Conservation (phyloP, 2,113 vertebrate species). For the Rhynchomys soricoides region DNA sequence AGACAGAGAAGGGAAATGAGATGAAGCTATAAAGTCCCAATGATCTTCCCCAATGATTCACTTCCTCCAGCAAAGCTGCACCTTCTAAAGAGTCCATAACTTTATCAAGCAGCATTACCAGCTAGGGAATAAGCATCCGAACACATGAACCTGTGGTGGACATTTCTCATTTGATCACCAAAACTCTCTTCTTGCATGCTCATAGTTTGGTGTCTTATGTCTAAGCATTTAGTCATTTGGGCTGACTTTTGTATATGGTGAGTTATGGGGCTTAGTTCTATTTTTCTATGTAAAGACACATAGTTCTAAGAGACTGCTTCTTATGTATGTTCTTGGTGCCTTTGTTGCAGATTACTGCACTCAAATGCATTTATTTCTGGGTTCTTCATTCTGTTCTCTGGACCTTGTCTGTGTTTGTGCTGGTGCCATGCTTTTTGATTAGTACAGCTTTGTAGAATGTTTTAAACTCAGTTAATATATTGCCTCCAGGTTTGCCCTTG, state of each 20-base stretch:
- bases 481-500: neutral
- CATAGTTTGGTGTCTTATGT: neutral
- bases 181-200: neutral
- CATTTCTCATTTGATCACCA: neutral
- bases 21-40: neutral
- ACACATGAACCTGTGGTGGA: neutral
- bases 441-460: neutral
- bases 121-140: neutral
- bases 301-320: neutral
- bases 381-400: neutral
- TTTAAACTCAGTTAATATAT: neutral
- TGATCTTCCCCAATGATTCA: neutral
- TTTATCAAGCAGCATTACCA: neutral
- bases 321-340: neutral
- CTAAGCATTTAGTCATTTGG: neutral
- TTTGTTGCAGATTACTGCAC: neutral
- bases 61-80: neutral
- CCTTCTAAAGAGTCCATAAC: neutral
- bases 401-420: neutral
- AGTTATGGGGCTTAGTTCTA: neutral
- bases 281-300: neutral
- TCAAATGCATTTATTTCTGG: neutral
- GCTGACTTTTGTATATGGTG: neutral
- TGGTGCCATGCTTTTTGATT: neutral
- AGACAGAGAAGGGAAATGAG: neutral